Conservation (phyloP, 2,888 invertebrate species). For the Phaonia tiefii region DNA sequence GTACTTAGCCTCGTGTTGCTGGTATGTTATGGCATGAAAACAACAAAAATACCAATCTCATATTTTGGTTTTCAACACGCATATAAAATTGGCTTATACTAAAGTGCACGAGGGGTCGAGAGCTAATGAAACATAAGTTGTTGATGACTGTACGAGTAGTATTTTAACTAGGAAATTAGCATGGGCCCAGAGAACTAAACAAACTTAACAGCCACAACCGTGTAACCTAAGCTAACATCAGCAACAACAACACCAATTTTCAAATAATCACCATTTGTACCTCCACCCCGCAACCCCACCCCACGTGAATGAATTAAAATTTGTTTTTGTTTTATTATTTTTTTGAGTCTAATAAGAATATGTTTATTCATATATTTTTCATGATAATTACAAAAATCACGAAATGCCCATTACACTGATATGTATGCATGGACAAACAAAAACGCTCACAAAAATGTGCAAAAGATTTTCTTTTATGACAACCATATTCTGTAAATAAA, state of each 20-base stretch:
- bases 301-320: constrained; percentile 36
- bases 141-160: constrained; percentile 19
- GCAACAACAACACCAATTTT: not conserved
- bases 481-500: constrained; percentile 38
- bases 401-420: constrained; percentile 70
- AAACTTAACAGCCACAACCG: constrained; percentile 20
- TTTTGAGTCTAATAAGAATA: constrained; percentile 26
- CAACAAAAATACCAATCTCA: constrained; percentile 21
- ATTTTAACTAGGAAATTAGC: constrained; percentile 41
- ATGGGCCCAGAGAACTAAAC: constrained; percentile 18
- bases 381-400: constrained; percentile 77
- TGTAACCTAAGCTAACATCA: not conserved
- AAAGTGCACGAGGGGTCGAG: not conserved
- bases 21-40: constrained; percentile 18
- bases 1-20: constrained; percentile 1
- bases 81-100: constrained; percentile 17
- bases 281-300: not conserved
- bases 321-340: constrained; percentile 45
- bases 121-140: constrained; percentile 32
- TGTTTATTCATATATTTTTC: constrained; percentile 48
- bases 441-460: not conserved
- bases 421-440: constrained; percentile 13
- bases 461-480: constrained; percentile 9
- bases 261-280: constrained; percentile 10
- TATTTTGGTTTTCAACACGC: constrained; percentile 26